Conservation (phyloP, 2,113 vertebrate species). For the Irena cyanogastra region DNA sequence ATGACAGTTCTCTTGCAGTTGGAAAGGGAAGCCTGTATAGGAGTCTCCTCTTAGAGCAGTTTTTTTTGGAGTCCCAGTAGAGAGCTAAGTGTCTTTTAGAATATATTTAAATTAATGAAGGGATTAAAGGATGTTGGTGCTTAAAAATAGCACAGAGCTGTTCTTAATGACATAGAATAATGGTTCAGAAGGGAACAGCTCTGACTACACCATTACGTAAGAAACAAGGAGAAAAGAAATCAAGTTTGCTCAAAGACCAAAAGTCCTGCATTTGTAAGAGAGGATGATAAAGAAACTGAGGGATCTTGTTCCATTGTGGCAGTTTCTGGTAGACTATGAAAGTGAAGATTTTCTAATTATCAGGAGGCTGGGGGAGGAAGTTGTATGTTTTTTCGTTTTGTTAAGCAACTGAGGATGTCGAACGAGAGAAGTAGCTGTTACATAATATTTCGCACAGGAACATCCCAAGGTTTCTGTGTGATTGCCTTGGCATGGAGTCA, state of each 20-base stretch:
- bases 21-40: background rate
- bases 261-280: background rate
- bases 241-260: background rate
- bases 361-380: accelerated
- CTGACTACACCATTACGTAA: background rate
- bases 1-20: background rate
- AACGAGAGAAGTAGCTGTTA: background rate
- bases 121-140: conserved; percentile 18
- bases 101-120: conserved; percentile 40
- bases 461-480: background rate
- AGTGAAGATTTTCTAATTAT: background rate
- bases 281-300: background rate
- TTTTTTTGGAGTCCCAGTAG: background rate
- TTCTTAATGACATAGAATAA: background rate
- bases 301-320: background rate
- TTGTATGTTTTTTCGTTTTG: background rate
- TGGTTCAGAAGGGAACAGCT: background rate
- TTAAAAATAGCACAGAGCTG: background rate
- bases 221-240: background rate
- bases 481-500: conserved; percentile 20
- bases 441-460: background rate
- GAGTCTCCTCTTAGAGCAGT: background rate
- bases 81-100: conserved; percentile 21
- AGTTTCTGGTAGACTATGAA: background rate
- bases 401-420: background rate